Conservation (phyloP, 1,140 invertebrate genomes). For the Brachionus manjavacas region DNA sequence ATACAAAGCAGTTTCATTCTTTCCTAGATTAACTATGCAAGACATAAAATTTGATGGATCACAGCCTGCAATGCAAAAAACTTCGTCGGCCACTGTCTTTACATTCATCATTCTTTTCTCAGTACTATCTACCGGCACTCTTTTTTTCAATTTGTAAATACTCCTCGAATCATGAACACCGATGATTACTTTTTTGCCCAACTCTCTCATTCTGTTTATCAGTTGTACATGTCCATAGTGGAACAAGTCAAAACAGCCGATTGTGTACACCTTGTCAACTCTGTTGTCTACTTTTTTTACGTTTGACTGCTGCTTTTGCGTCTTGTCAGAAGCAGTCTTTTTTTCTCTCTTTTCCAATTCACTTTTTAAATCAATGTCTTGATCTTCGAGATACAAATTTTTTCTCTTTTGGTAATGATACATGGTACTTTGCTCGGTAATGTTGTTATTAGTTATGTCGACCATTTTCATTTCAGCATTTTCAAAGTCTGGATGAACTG, state of each 20-base stretch:
- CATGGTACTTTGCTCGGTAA: not conserved
- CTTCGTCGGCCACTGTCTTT: constrained; percentile 51
- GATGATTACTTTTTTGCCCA: constrained; percentile 50
- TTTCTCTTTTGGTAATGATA: constrained; percentile 29
- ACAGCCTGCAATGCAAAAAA: constrained; percentile 51
- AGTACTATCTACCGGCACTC: constrained; percentile 52
- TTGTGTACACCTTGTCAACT: constrained; percentile 50
- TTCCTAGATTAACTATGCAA: constrained; percentile 47
- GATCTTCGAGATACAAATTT: not conserved
- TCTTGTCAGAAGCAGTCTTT: not conserved
- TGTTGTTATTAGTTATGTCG: not conserved
- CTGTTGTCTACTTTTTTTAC: constrained; percentile 38
- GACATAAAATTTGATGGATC: constrained; percentile 50
- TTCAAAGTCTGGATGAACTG: constrained; percentile 26
- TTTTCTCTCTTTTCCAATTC: not conserved
- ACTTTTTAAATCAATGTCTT: not conserved
- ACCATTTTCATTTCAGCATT: constrained; percentile 42
- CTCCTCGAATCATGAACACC: constrained; percentile 42
- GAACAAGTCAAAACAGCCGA: constrained; percentile 54
- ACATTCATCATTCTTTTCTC: constrained; percentile 52
- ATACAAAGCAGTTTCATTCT: constrained; percentile 47
- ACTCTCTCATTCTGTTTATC: constrained; percentile 47
- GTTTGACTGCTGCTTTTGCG: not conserved
- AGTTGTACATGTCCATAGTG: constrained; percentile 50
- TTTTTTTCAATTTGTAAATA: constrained; percentile 51